Base-by-base conservation (phyloP, 2,113 vertebrate species). In the Poeciliopsis occidentalis region DNA sequence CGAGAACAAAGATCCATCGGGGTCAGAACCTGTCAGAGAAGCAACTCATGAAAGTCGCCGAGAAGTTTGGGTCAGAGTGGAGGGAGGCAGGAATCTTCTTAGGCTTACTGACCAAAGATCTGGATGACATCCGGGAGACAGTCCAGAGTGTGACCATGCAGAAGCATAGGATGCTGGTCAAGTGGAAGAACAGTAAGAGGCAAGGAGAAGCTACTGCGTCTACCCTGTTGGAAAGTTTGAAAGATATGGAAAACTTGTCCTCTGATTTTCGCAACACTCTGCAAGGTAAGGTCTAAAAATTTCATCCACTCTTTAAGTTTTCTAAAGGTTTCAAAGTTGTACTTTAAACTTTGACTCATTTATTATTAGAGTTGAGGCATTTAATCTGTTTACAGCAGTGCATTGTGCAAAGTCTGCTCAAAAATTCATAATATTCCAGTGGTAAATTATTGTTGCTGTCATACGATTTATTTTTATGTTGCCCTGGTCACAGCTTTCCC, bases 21-120 rank as follows among this genome's bases (percentile, higher is more conserved):
- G 27, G 24, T 30, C 82, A 75, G 4, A 64, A 85, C 6, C 72
- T 95, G 64, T 94, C 94, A 0, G 95, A 96, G 32, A 77, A 89
- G 8, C 92, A 96, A 88, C 91, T 96, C 67, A 90, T 96, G 87
- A 69, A 13, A 30, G 73, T 96, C 0, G 94, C 95, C 29, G 92
- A 86, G 81, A 80, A 76, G 17, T 88, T 96, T 26, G 96, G 94
- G 19, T 92, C 88, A 67, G 92, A 93, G 70, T 96, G 96, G 96
- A 90, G 92, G 75, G 88, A 95, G 67, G 85, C 95, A 2, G 95
- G 93, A 73, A 94, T 96, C 70, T 93, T 83, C 7, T 90, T 97
- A 0, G 88, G 88, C 63, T 57, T 96, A 84, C 91, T 82, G 63
- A 90, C 90, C 47, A 88, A 69, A 11, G 93, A 95, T 27, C 91